A percentile compares a stretch with the other conserved stretches of the same genome.
Evolutionary conservation across 1,140 invertebrate species (phyloP).

Genomic region (Xylocopa sonorina): DNA sequence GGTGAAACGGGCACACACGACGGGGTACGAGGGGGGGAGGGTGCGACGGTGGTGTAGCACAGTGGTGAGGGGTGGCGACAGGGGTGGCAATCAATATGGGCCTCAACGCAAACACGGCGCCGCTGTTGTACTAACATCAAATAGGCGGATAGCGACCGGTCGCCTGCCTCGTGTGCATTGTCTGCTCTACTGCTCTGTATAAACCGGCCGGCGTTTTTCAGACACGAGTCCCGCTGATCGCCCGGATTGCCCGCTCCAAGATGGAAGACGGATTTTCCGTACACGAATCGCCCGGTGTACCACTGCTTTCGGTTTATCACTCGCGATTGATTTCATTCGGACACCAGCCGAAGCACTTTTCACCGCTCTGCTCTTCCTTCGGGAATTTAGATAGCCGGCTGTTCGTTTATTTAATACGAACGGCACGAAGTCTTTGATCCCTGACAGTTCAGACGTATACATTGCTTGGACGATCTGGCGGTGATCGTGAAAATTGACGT

Average conservation of each 20-base stretch:
- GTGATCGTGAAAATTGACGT: too few relatives aligned
- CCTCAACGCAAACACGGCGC: constrained; percentile 82
- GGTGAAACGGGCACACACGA: constrained; percentile 42
- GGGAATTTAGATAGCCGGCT: too few relatives aligned
- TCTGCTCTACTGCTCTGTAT: constrained; percentile 74
- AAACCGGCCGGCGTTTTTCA: constrained; percentile 78
- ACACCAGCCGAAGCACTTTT: too few relatives aligned
- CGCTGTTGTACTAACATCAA: constrained; percentile 83
- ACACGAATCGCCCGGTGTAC: neutral
- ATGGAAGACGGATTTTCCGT: constrained; percentile 25
- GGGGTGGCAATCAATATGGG: constrained; percentile 82
- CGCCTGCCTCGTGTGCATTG: constrained; percentile 76
- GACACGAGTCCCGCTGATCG: constrained; percentile 41
- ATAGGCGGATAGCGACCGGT: constrained; percentile 81
- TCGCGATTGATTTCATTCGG: neutral
- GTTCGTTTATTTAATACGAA: too few relatives aligned
- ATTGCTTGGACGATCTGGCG: too few relatives aligned
- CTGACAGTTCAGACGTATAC: too few relatives aligned
- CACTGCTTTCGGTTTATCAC: neutral
- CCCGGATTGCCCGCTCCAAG: constrained; percentile 8
- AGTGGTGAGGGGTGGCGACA: constrained; percentile 78
- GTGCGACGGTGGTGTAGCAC: constrained; percentile 53
- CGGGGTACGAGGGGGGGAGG: constrained; percentile 18
- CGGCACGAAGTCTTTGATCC: too few relatives aligned
- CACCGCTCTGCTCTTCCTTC: too few relatives aligned